Evolutionary conservation across 2,888 invertebrate species (phyloP), one percentile per base, ranked within the genome.

Genomic region (Ichneumoninae sp.): DNA sequence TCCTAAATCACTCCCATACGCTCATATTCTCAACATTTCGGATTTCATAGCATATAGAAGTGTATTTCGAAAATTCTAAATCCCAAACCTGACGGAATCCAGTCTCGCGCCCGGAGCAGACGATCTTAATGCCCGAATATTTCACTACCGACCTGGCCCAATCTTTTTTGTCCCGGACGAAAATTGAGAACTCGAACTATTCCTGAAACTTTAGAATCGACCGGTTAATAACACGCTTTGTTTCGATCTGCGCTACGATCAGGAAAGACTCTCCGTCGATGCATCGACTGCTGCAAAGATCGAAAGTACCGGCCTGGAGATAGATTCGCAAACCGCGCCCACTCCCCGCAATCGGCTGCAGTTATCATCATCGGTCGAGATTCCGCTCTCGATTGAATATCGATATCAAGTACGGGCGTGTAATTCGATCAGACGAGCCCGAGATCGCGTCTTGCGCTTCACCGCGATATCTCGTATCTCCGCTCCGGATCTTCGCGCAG

Each of bases 401-500:
- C 65, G 75, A 30, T 47, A 33, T n/a, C 13, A 16, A 33, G 4
- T 3, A 57, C 7, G 30, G 63, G 16, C 60, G 13, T 10, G 7
- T 69, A 77, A 77, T 44, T 40, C 44, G 76, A 30, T 40, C 7
- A 44, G 26, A 40, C 26, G 57, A 44, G 65, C 16, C 22, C 52
- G 36, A 76, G 22, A 66, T 52, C 52, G 36, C 66, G 40, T 19
- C 22, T 13, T 8, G 36, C 36, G 30, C 33, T 30, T 30, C 36
- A 8, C 10, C 40, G 68, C 19, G 13, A 81, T 77, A 70, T 66
- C 82, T 54, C 65, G 36, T 73, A 75, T 83, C 74, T 78, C 22
- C 69, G 80, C 77, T 86, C 84, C 80, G 82, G 82, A 86, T 86
- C 84, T 80, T 7, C 68, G 69, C 50, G 16, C 76, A 75, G 87